Conservation (phyloP, 2,888 invertebrate genomes). For the Epicampocera succincta region DNA sequence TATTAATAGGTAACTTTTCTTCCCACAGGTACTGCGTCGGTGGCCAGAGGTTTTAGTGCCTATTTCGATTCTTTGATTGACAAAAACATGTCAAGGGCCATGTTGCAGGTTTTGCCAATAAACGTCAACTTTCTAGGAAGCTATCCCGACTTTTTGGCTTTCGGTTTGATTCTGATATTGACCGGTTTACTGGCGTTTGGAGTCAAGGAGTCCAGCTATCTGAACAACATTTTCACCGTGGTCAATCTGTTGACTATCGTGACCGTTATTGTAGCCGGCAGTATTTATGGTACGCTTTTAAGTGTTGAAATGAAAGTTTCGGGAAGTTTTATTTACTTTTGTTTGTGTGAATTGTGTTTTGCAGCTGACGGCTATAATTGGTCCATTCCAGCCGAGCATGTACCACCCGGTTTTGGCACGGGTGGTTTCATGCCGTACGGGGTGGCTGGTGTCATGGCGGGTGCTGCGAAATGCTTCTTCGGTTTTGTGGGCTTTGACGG, state of each 20-base stretch:
- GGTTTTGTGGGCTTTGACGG: constrained; percentile 98
- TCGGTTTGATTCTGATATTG: constrained; percentile 85
- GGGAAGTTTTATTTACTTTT: neutral
- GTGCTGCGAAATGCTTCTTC: constrained; percentile 93
- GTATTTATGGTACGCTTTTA: constrained; percentile 86
- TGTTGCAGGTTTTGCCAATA: constrained; percentile 84
- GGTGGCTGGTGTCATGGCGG: constrained; percentile 92
- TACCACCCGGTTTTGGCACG: constrained; percentile 85
- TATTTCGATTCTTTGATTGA: constrained; percentile 87
- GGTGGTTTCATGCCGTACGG: constrained; percentile 98
- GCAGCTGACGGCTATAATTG: constrained; percentile 91
- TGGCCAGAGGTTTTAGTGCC: constrained; percentile 88
- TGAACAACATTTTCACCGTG: constrained; percentile 95
- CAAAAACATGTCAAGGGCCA: constrained; percentile 83
- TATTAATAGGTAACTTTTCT: too few species aligned
- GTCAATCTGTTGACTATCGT: constrained; percentile 93
- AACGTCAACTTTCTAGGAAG: constrained; percentile 84
- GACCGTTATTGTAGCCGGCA: constrained; percentile 91
- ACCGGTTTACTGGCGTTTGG: constrained; percentile 87
- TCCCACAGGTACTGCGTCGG: constrained; percentile 88
- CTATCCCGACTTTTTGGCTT: constrained; percentile 88
- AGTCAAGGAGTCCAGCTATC: constrained; percentile 90
- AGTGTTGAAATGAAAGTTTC: constrained; percentile 70
- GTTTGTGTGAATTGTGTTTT: constrained; percentile 61
- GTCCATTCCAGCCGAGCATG: constrained; percentile 84